A percentile compares a stretch with the other conserved stretches of the same genome.
phyloP scores from a whole-genome alignment of 2,113 vertebrate species.

The Sander vitreus region DNA sequence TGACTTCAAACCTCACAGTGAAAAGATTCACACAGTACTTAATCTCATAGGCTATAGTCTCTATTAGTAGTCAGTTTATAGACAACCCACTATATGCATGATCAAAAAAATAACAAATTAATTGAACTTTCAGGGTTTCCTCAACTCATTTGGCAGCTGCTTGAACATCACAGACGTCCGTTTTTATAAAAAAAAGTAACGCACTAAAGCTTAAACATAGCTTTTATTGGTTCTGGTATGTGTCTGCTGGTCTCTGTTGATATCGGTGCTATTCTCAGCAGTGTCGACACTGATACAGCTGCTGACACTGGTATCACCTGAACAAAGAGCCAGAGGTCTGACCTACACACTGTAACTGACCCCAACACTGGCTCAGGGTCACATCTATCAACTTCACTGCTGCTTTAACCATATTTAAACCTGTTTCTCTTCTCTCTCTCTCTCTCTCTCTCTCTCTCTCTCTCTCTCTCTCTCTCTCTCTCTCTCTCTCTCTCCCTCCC shows the following conservation, averaged over 20 bases:
- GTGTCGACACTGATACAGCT: not conserved
- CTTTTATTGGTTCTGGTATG: no score
- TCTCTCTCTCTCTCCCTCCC: slow-evolving; percentile 5
- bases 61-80: no score
- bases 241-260: no score
- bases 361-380: not conserved
- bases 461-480: not conserved
- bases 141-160: no score
- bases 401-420: not conserved
- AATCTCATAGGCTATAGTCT: not conserved
- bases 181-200: no score
- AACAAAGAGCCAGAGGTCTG: slow-evolving; percentile 22
- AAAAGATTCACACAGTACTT: not conserved
- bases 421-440: not conserved
- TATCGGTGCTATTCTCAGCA: not conserved
- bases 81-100: not conserved
- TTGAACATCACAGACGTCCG: no score
- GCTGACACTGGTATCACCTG: not conserved
- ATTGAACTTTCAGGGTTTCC: no score
- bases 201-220: no score
- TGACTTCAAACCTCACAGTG: slow-evolving; percentile 49
- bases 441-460: not conserved
- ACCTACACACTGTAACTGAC: slow-evolving; percentile 3
- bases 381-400: not conserved
- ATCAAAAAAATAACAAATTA: not conserved